phyloP scores from a whole-genome alignment of 2,113 vertebrate genomes.

The Thamnophis sirtalis region DNA sequence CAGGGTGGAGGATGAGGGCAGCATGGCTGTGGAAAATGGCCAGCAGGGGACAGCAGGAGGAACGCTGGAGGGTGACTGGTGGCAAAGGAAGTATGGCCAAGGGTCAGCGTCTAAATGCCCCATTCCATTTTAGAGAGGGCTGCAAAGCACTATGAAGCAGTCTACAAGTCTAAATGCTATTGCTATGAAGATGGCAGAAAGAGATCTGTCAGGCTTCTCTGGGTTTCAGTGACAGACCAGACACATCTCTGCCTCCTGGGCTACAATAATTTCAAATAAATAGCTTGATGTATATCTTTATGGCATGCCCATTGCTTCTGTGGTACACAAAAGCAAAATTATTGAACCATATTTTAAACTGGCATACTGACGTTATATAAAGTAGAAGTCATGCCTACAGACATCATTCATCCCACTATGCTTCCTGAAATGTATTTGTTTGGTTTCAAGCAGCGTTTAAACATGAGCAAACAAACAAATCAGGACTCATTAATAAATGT shows the following conservation, averaged over 20 bases:
- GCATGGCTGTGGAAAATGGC: too few relatives aligned
- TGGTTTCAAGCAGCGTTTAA: background rate
- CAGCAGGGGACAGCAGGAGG: too few relatives aligned
- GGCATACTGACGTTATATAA: background rate
- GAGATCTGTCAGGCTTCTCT: background rate
- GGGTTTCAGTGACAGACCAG: background rate
- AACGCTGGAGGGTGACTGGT: too few relatives aligned
- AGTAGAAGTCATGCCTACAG: background rate
- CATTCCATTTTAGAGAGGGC: background rate
- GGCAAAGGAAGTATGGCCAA: too few relatives aligned
- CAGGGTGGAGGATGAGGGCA: too few relatives aligned
- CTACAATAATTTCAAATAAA: background rate
- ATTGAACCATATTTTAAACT: background rate
- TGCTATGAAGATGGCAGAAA: background rate
- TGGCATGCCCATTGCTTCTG: background rate
- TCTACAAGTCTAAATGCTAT: background rate
- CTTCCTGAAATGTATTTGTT: background rate
- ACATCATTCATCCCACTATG: background rate
- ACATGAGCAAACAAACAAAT: conserved; percentile 47
- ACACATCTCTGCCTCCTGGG: background rate
- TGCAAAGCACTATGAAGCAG: background rate
- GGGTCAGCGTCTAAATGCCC: too few relatives aligned
- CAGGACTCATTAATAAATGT: conserved; percentile 54
- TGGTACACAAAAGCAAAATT: background rate
- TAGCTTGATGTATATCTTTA: background rate